Evolutionary conservation across 2,113 vertebrate species (phyloP).

Genomic region (Lagopus muta): DNA sequence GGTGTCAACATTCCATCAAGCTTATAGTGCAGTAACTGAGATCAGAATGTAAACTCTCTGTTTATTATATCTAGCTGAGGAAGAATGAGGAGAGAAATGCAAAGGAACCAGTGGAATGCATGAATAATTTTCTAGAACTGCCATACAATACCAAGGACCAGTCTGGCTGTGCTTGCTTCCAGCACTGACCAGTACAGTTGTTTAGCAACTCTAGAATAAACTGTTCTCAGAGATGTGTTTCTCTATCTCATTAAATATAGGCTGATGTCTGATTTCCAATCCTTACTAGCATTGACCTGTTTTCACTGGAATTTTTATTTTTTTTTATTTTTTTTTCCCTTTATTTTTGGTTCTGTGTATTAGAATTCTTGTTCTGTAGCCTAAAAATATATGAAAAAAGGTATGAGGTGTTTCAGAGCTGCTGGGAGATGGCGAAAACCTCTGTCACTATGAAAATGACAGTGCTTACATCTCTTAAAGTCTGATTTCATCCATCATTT

Average conservation of each 20-base stretch:
- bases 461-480: background rate
- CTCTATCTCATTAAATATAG: background rate
- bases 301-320: background rate
- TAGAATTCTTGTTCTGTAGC: background rate
- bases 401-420: background rate
- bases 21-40: background rate
- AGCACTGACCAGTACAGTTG: background rate
- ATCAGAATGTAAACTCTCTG: background rate
- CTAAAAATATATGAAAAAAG: background rate
- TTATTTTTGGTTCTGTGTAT: background rate
- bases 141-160: background rate
- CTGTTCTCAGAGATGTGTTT: background rate
- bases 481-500: conserved; percentile 42
- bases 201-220: background rate
- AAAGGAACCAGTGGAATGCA: background rate
- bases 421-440: background rate
- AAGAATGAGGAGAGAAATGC: background rate
- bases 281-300: background rate
- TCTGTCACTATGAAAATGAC: background rate
- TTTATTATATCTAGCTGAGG: background rate
- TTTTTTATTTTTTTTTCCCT: too few species aligned
- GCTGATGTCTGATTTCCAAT: background rate
- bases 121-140: background rate
- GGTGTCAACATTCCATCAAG: background rate
- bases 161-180: background rate